Conservation (phyloP, 2,797 vertebrate genomes). For the Anisognathus igniventris region DNA sequence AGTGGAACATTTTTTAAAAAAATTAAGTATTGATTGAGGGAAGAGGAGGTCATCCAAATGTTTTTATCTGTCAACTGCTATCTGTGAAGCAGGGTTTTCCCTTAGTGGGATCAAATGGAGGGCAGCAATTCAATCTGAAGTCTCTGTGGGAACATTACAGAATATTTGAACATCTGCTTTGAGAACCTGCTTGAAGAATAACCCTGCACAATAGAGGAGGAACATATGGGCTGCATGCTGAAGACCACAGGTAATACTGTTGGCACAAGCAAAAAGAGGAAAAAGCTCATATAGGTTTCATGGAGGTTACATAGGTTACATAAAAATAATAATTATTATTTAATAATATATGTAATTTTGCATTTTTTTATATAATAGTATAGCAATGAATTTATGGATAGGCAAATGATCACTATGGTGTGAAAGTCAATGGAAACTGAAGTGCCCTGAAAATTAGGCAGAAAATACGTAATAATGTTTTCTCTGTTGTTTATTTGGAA, state of each 20-base stretch:
- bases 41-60: background rate
- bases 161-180: conserved; percentile 24
- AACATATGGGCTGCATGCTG: background rate
- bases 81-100: background rate
- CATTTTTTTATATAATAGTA: background rate
- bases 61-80: background rate
- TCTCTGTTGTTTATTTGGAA: background rate
- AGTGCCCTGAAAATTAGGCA: background rate
- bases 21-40: background rate
- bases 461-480: background rate
- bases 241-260: background rate
- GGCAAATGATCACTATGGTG: background rate
- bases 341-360: background rate
- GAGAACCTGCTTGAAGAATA: conserved; percentile 20
- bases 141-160: background rate
- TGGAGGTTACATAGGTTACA: background rate
- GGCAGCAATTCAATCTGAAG: background rate
- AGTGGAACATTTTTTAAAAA: background rate
- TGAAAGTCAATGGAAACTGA: background rate
- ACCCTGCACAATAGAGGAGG: background rate
- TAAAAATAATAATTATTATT: background rate
- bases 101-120: background rate
- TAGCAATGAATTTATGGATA: background rate
- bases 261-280: background rate
- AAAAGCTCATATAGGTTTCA: background rate